These are phyloP conservation scores for Morpho deidamia DNA, from an alignment of 2,888 invertebrate species.

Conservation along the genomic window DNA sequence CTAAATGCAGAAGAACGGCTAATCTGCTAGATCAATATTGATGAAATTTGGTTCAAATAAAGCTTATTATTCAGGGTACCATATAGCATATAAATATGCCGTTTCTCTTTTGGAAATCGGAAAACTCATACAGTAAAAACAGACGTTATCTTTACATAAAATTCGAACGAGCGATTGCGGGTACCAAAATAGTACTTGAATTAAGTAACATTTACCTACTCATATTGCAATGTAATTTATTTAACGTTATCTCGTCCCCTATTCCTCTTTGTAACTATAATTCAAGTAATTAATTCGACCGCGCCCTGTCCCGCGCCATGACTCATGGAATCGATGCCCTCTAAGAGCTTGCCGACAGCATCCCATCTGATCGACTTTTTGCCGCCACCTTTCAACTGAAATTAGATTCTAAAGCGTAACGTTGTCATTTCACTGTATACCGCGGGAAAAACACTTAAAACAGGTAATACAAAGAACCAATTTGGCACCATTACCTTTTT, in stretches of 20 bases:
- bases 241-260: slow-evolving; percentile 44
- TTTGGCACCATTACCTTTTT: neutral
- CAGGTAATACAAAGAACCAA: slow-evolving; percentile 3
- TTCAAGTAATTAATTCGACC: slow-evolving; percentile 58
- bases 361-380: slow-evolving; percentile 64
- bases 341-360: slow-evolving; percentile 61
- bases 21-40: no score
- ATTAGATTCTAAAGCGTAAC: slow-evolving; percentile 67
- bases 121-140: no score
- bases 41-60: no score
- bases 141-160: no score
- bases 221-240: neutral
- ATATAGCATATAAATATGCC: no score
- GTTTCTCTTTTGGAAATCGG: no score
- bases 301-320: slow-evolving; percentile 47
- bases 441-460: slow-evolving; percentile 8
- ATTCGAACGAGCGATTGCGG: no score
- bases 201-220: neutral
- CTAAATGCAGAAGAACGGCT: no score
- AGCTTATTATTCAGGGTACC: no score
- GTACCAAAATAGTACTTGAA: no score
- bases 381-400: slow-evolving; percentile 54
- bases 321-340: slow-evolving; percentile 59
- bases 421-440: slow-evolving; percentile 34
- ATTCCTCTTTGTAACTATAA: slow-evolving; percentile 39